phyloP scores from a whole-genome alignment of 2,113 vertebrate genomes.

The Melospiza melodia region DNA sequence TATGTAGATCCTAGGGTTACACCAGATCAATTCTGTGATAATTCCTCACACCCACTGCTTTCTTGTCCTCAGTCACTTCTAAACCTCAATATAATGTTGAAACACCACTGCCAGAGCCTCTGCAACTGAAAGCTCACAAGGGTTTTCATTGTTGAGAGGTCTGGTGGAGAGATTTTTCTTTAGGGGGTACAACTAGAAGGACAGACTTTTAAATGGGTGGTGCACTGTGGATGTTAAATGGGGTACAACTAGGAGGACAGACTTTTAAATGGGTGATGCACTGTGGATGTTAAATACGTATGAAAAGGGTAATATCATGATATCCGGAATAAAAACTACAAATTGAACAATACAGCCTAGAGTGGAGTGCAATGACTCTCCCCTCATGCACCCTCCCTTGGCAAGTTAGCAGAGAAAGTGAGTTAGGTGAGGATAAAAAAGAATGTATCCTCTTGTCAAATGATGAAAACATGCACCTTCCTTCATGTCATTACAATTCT shows the following conservation, averaged over 20 bases:
- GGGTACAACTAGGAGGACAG: not conserved
- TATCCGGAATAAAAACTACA: not conserved
- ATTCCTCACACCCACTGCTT: not conserved
- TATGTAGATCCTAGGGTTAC: not conserved
- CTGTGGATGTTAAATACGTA: not conserved
- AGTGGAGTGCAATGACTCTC: not conserved
- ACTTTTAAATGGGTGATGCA: not conserved
- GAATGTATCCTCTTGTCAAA: not conserved
- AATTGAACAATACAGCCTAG: not conserved
- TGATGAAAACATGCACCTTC: not conserved
- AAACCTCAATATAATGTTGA: not conserved
- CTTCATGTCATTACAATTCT: not conserved
- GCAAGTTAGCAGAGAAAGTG: not conserved
- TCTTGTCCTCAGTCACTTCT: not conserved
- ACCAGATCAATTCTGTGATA: not conserved
- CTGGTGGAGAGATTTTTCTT: not conserved
- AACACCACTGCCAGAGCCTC: not conserved
- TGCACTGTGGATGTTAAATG: not conserved
- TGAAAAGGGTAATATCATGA: not conserved
- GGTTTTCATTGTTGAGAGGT: not conserved
- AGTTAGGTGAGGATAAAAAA: not conserved
- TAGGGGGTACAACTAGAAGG: not conserved
- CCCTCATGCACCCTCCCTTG: fast-evolving
- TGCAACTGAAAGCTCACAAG: not conserved
- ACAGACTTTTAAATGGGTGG: not conserved